Conservation (phyloP, 2,113 vertebrate species). For the Cebidichthys violaceus region DNA sequence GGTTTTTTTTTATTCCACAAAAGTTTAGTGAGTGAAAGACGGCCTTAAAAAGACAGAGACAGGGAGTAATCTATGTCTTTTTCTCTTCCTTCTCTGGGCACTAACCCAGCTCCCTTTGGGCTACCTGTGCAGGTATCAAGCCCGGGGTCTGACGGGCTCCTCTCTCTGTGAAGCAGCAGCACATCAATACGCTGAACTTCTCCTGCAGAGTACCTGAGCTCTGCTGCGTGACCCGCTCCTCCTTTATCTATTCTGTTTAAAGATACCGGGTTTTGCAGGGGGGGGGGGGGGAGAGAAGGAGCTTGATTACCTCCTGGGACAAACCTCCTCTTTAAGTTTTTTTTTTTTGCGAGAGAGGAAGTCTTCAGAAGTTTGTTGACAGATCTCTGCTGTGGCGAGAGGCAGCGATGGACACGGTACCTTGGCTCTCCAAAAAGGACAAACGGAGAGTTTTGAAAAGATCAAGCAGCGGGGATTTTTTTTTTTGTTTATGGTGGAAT, state of each 20-base stretch:
- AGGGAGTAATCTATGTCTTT: slow-evolving; percentile 32
- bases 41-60: slow-evolving; percentile 18
- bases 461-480: slow-evolving; percentile 67
- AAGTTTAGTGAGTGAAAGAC: slow-evolving; percentile 46
- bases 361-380: slow-evolving; percentile 80
- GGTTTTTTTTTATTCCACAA: slow-evolving; percentile 27
- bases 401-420: slow-evolving; percentile 73
- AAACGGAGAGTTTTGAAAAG: slow-evolving; percentile 72
- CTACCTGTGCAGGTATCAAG: slow-evolving; percentile 73
- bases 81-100: slow-evolving; percentile 48
- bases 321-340: slow-evolving; percentile 72
- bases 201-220: slow-evolving; percentile 73
- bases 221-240: slow-evolving; percentile 71
- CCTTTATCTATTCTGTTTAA: slow-evolving; percentile 81
- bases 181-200: slow-evolving; percentile 79
- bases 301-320: slow-evolving; percentile 80
- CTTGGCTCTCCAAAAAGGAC: slow-evolving; percentile 78
- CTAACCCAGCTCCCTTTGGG: slow-evolving; percentile 58
- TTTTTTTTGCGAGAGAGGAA: slow-evolving; percentile 72
- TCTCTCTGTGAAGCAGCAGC: slow-evolving; percentile 68
- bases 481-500: slow-evolving; percentile 67
- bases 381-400: slow-evolving; percentile 70
- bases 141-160: slow-evolving; percentile 60
- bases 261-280: slow-evolving; percentile 65
- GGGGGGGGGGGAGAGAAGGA: too few relatives aligned